Evolutionary conservation across 2,797 vertebrate species (phyloP), one percentile per base, ranked within the genome.

Genomic region (Okamejei kenojei): DNA sequence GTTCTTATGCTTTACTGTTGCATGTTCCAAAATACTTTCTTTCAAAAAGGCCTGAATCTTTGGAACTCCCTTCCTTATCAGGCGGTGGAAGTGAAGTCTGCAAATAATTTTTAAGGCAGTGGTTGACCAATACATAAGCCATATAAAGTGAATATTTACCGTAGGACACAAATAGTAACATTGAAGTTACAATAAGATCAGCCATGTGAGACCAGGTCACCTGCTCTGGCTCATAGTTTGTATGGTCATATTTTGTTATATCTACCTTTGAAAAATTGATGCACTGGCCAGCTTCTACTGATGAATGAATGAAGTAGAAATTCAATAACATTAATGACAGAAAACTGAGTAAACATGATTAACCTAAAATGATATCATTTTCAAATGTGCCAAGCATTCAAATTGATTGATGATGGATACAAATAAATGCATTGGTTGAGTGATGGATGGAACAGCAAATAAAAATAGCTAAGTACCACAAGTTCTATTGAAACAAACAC

Each of bases 361-460:
- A 26, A 82, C 61, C 29, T 88, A 65, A 65, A 68, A 68, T 68
- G 32, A 88, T 88, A 61, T n/a, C 29, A 61, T 13, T 63, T 63
- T 86, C 29, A 63, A 29, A 86, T 86, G 15, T 86, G 29, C 17
- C 26, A 84, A 61, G 54, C 23, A 88, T 21, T n/a, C 65, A 45
- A 88, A 68, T 88, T 65, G 61, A 61, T 86, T 32, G 29, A 86
- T 86, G 6, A 78, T 78, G 2, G 8, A 13, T 32, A 35, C 32
- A 86, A 86, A 32, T 88, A 65, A 32, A 88, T 23, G n/a, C 26
- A 88, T 32, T 88, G 82, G n/a, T 88, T 86, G n/a, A 32, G 29
- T 19, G 63, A 35, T 68, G 7, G 84, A 19, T 65, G 61, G 61
- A 88, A 76, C 6, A 21, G 38, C 68, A 91, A 29, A 91, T 32